Evolutionary conservation across 2,113 vertebrate genomes (phyloP), one percentile per base, ranked within the genome.

Genomic region (Delphinus delphis): DNA sequence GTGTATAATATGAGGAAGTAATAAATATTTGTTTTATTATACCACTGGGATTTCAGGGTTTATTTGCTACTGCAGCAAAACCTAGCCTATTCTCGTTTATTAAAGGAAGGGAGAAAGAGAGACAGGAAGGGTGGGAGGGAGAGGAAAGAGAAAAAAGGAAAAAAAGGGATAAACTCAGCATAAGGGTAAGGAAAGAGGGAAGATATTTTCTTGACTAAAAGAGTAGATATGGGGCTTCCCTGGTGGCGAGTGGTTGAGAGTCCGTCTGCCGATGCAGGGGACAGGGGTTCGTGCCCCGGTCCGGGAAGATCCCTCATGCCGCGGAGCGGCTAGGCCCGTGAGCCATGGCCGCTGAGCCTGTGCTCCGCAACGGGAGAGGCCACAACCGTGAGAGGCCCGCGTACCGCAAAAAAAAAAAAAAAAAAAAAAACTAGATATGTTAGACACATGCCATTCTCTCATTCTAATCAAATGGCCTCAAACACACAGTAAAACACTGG

Each of bases 31-130:
- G 14, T 90, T 63, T 85, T 60, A 86, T 90, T 55, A 55, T 14
- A 91, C 13, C 18, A 36, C 20, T 81, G n/a, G 60, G 60, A 71
- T 83, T 82, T 93, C 31, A 55, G 20, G 38, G 41, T 41, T 86
- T 74, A 68, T 77, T 83, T 92, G 65, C 86, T 65, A 76, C 13
- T 70, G 23, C 44, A 71, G 79, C 14, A 82, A 95, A 96, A 76
- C 4, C 5, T 93, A 83, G 9, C 31, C 26, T 79, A 13, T 50
- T 60, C 20, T 77, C 31, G 33, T 20, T 70, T 84, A 63, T 60
- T 28, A 70, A 62, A 90, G 25, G 20, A 74, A 70, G n/a, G 20
- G 41, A 76, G 21, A 17, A 41, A 62, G 70, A 21, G 18, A 50
- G 18, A 33, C 10, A 38, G 26, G 9, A 38, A 25, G 10, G 3